Evolutionary conservation across 1,140 invertebrate genomes (phyloP).

Genomic region (Babylonia areolata): DNA sequence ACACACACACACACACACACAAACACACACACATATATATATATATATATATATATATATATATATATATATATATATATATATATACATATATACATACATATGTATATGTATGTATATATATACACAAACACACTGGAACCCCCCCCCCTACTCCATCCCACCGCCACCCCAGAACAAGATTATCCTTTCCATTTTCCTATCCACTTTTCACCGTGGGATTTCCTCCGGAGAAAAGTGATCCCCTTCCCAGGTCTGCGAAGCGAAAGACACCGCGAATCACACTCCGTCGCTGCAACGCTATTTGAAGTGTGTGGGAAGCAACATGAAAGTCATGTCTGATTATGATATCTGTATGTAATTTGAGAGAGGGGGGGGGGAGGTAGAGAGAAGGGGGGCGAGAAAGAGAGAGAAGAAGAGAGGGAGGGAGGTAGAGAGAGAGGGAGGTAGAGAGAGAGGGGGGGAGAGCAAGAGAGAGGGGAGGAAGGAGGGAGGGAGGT

Average conservation of each 20-base stretch:
- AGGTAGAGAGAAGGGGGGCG: neutral
- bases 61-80: conserved; percentile 20
- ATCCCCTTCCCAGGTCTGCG: too few species aligned
- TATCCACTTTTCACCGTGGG: too few species aligned
- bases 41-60: neutral
- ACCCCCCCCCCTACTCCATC: neutral
- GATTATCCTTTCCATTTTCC: neutral
- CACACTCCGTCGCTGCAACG: too few species aligned
- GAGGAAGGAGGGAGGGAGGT: neutral
- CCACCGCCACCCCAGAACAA: too few species aligned
- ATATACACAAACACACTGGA: neutral
- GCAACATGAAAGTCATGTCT: too few species aligned
- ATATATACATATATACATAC: conserved; percentile 14
- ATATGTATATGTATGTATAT: conserved; percentile 5
- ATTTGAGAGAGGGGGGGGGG: neutral
- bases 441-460: neutral
- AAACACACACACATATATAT: conserved; percentile 5
- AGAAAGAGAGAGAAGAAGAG: conserved; percentile 39
- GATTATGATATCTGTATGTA: too few species aligned
- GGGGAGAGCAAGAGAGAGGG: conserved; percentile 8
- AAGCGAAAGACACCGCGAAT: too few species aligned
- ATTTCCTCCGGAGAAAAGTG: too few species aligned
- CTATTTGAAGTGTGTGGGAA: too few species aligned
- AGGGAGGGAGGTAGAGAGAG: neutral
- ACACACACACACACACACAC: conserved; percentile 26